Evolutionary conservation across 2,797 vertebrate species (phyloP).

Genomic region (Fistularia commersonii): DNA sequence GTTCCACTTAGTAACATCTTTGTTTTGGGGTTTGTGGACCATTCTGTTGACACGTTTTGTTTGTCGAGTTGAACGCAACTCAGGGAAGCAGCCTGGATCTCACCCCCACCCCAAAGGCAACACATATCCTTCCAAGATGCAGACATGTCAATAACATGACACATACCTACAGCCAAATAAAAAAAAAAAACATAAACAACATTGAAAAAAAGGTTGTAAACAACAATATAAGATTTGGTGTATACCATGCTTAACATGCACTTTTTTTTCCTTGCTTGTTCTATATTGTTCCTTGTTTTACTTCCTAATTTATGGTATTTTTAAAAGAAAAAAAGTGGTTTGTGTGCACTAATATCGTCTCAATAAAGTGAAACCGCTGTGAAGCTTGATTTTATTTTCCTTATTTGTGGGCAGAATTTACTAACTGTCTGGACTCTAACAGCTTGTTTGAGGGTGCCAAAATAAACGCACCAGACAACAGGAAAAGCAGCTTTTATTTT

Average conservation of each 20-base stretch:
- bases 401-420: slow-evolving; percentile 51
- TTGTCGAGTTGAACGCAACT: slow-evolving; percentile 54
- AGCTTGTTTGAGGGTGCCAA: not conserved
- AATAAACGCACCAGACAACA: slow-evolving; percentile 25
- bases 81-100: slow-evolving; percentile 86
- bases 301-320: slow-evolving; percentile 73
- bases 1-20: slow-evolving; percentile 20
- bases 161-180: slow-evolving; percentile 47
- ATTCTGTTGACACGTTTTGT: slow-evolving; percentile 38
- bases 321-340: slow-evolving; percentile 63
- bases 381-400: slow-evolving; percentile 59
- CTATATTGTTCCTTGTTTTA: slow-evolving; percentile 70
- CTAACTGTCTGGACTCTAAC: slow-evolving; percentile 44
- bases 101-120: slow-evolving; percentile 52
- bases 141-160: slow-evolving; percentile 54
- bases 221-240: slow-evolving; percentile 68
- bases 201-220: slow-evolving; percentile 64
- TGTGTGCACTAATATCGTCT: slow-evolving; percentile 76
- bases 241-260: slow-evolving; percentile 71
- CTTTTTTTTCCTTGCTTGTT: slow-evolving; percentile 73
- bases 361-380: slow-evolving; percentile 72
- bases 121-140: slow-evolving; percentile 56
- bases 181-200: slow-evolving; percentile 52
- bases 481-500: slow-evolving; percentile 33
- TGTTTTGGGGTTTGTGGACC: slow-evolving; percentile 36